Conservation (phyloP, 2,113 vertebrate species). For the Anoura caudifer region DNA sequence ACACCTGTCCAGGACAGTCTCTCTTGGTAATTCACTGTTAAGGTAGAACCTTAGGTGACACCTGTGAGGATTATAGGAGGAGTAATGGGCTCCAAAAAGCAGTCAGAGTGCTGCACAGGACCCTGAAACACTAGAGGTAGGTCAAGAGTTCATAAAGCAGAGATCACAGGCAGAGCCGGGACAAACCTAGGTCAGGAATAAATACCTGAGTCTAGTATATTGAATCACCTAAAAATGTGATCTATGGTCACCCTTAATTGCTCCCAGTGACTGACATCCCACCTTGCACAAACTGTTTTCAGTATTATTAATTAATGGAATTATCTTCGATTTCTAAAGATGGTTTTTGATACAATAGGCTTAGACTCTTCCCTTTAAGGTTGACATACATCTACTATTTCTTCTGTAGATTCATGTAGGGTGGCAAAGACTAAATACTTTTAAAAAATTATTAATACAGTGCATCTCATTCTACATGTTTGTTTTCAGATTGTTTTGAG, state of each 20-base stretch:
- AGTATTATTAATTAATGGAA: neutral
- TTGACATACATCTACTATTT: neutral
- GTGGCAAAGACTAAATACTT: neutral
- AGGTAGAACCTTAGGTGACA: neutral
- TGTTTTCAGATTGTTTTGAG: neutral
- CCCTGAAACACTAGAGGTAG: neutral
- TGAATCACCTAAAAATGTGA: neutral
- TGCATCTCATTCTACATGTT: neutral
- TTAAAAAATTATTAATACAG: neutral
- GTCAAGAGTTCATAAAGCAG: neutral
- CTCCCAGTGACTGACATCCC: neutral
- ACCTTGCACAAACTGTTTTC: neutral
- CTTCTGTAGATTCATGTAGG: neutral
- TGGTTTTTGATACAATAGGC: neutral
- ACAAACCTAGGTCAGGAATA: neutral
- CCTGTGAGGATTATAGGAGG: neutral
- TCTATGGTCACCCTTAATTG: neutral
- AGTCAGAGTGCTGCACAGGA: neutral
- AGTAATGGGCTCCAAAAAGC: neutral
- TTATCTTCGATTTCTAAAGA: neutral
- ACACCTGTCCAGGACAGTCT: neutral
- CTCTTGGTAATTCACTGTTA: neutral
- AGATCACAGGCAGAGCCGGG: neutral
- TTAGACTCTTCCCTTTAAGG: neutral
- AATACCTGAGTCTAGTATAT: neutral